Evolutionary conservation across 2,888 invertebrate species (phyloP).

Genomic region (Helleia helle): DNA sequence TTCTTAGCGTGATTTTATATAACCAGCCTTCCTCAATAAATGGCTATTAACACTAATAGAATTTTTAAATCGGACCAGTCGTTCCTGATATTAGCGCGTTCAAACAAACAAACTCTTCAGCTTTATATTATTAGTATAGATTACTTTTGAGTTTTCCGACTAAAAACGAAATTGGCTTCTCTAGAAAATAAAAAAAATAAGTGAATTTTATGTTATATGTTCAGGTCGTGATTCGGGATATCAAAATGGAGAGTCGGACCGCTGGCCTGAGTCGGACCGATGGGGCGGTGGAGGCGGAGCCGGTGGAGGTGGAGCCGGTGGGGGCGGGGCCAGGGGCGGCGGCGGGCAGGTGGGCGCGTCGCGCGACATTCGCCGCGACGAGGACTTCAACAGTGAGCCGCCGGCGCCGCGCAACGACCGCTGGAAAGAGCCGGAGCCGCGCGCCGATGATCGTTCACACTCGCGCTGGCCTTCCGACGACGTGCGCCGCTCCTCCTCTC

Average conservation of each 20-base stretch:
- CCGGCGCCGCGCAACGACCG: conserved; percentile 75
- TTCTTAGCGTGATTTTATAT: no score
- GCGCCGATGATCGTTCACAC: conserved; percentile 48
- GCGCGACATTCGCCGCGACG: conserved; percentile 41
- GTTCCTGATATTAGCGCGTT: no score
- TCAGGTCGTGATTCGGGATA: conserved; percentile 62
- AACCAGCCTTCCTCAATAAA: no score
- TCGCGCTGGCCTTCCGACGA: conserved; percentile 63
- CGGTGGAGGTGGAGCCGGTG: conserved; percentile 37
- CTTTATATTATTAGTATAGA: no score
- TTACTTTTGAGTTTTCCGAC: no score
- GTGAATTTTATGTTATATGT: no score
- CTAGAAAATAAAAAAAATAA: no score
- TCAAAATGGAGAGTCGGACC: conserved; percentile 68
- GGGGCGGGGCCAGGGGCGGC: conserved; percentile 29
- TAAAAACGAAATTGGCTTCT: no score
- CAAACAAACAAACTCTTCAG: no score
- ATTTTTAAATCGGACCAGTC: no score
- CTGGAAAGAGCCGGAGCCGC: conserved; percentile 75
- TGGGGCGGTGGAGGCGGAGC: conserved; percentile 44
- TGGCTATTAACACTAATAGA: no score
- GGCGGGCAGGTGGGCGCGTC: conserved; percentile 37
- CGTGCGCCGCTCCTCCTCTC: conserved; percentile 55
- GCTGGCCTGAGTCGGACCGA: conserved; percentile 63
- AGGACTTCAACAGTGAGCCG: conserved; percentile 45